These are phyloP conservation scores for Egretta garzetta DNA, from an alignment of 2,113 vertebrate species.

Conservation along the genomic window DNA sequence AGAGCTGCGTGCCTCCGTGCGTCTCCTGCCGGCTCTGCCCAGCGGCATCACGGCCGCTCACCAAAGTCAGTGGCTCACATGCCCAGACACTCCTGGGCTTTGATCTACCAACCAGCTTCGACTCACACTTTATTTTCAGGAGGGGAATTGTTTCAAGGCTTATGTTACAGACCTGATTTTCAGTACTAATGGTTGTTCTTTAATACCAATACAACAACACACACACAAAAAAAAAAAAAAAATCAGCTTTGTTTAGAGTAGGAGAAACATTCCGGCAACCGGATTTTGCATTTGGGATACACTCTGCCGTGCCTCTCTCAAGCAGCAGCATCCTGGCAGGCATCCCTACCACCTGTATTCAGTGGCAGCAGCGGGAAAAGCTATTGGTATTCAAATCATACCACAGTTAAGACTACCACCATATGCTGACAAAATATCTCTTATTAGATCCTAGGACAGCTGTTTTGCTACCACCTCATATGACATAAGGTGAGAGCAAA, in stretches of 20 bases:
- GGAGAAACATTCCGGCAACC: background rate
- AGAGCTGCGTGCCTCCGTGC: accelerated
- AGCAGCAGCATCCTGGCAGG: background rate
- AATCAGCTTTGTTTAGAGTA: background rate
- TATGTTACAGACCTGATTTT: background rate
- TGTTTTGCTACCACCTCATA: background rate
- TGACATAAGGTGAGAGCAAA: background rate
- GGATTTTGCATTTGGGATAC: background rate
- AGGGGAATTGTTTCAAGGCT: background rate
- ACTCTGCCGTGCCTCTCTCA: background rate
- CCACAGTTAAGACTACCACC: background rate
- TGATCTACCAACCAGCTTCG: background rate
- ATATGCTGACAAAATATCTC: background rate
- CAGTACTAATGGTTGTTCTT: background rate
- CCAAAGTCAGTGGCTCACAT: background rate
- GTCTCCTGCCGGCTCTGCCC: accelerated
- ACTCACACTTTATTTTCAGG: background rate
- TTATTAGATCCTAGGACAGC: background rate
- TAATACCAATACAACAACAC: background rate
- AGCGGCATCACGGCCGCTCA: background rate
- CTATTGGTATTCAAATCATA: background rate
- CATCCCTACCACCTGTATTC: background rate
- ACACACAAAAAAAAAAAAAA: too few relatives aligned
- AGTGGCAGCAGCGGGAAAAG: background rate
- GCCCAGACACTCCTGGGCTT: background rate